Evolutionary conservation across 1,140 invertebrate genomes (phyloP), one percentile per base, ranked within the genome.

Genomic region (Dreissena rostriformis): DNA sequence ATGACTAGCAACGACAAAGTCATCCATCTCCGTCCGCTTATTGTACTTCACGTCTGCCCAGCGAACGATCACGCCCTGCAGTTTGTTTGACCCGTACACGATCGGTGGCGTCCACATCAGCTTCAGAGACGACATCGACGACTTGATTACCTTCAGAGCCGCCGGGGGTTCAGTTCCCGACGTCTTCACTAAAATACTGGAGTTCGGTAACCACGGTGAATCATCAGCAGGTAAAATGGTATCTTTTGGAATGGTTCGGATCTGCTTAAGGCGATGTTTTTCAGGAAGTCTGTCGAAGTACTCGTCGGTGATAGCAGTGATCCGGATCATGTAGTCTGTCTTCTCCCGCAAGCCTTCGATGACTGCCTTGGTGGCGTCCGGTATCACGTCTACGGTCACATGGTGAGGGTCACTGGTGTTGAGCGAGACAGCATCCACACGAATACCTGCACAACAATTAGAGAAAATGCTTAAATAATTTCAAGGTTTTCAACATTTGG

Each of bases 241-340:
- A 51, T 92, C 90, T 71, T 81, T 86, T 0, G 92, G 92, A 19
- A 94, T 86, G 19, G 87, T 76, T 28, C 90, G 87, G 0, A 85
- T 65, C 63, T 87, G 88, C 70, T 92, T 92, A 19, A 91, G 84
- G 29, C 88, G 85, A 73, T 93, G 90, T 79, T 88, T 89, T 39
- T 90, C 89, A 8, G 91, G 91, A n/a, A 93, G 88, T 52, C 88
- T 82, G 77, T 93, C 91, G 88, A 94, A 93, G 86, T 91, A 93
- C 86, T 94, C 93, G 72, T 93, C 91, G 15, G 93, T 93, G 17
- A 94, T 89, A 0, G 92, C 92, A 53, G 92, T 92, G 15, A 94
- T 88, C 28, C 91, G 90, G 29, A 94, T 72, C 53, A 91, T 84
- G 85, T 94, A 93, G 68, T 92, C 91, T 7, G 91, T 93, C 51